Evolutionary conservation across 2,888 invertebrate species (phyloP).

Genomic region (Palloptera scutellata): DNA sequence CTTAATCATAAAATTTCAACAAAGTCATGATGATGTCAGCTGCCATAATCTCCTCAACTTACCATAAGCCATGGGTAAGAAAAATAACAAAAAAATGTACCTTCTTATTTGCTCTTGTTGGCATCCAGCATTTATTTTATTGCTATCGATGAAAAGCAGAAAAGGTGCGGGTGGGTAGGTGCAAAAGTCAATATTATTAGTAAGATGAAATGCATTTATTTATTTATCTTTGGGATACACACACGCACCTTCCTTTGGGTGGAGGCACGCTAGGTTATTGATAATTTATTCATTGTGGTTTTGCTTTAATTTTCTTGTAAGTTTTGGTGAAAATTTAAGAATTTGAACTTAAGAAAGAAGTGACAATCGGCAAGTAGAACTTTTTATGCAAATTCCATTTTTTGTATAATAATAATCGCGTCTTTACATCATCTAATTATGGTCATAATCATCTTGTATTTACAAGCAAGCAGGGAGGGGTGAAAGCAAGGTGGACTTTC

Average conservation of each 20-base stretch:
- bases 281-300: constrained; percentile 5
- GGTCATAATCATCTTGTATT: constrained; percentile 59
- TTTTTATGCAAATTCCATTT: constrained; percentile 44
- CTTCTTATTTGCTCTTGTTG: constrained; percentile 3
- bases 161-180: background rate
- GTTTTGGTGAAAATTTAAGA: background rate
- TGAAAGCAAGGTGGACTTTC: constrained; percentile 33
- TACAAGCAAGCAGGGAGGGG: constrained; percentile 41
- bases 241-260: background rate
- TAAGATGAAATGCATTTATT: constrained; percentile 26
- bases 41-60: constrained; percentile 54
- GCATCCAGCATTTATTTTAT: constrained; percentile 7
- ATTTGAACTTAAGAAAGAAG: no score
- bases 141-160: background rate
- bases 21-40: constrained; percentile 59
- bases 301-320: background rate
- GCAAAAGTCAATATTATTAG: constrained; percentile 48
- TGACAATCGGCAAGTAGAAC: background rate
- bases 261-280: background rate
- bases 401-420: constrained; percentile 54
- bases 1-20: constrained; percentile 46
- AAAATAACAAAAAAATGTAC: background rate
- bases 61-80: constrained; percentile 54
- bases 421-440: constrained; percentile 60
- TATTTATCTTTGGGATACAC: constrained; percentile 30